Evolutionary conservation across 2,797 vertebrate species (phyloP).

Genomic region (Delichon dasypus): DNA sequence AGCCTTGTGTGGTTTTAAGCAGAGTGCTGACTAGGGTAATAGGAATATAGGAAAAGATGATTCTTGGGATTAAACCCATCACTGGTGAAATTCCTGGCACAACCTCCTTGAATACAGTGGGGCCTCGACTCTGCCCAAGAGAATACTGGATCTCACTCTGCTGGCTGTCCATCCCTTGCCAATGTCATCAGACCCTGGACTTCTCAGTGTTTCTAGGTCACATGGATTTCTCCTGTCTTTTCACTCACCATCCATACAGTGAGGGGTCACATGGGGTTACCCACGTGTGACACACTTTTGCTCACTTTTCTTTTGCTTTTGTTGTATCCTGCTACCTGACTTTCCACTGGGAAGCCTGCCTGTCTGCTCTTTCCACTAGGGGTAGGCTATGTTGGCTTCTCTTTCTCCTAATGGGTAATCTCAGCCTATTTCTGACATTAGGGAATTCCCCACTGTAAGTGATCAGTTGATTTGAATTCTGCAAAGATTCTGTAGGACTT

Average conservation of each 20-base stretch:
- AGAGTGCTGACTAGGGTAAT: not conserved
- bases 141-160: not conserved
- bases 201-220: not conserved
- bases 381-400: not conserved
- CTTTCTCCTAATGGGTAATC: not conserved
- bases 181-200: not conserved
- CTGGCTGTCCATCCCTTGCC: not conserved
- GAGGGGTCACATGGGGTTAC: not conserved
- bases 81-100: not conserved
- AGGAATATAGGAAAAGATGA: not conserved
- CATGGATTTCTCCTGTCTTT: not conserved
- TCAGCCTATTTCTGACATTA: not conserved
- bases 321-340: not conserved
- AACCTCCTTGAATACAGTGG: not conserved
- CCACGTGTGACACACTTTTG: not conserved
- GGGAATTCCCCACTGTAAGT: not conserved
- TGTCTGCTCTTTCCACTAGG: not conserved
- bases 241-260: not conserved
- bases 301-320: not conserved
- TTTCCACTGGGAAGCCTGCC: not conserved
- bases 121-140: not conserved
- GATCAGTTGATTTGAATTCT: not conserved
- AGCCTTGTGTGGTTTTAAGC: not conserved
- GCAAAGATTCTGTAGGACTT: not conserved
- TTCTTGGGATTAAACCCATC: not conserved